phyloP scores from a whole-genome alignment of 1,140 invertebrate genomes.

The Pseudomyrmex sp. region DNA sequence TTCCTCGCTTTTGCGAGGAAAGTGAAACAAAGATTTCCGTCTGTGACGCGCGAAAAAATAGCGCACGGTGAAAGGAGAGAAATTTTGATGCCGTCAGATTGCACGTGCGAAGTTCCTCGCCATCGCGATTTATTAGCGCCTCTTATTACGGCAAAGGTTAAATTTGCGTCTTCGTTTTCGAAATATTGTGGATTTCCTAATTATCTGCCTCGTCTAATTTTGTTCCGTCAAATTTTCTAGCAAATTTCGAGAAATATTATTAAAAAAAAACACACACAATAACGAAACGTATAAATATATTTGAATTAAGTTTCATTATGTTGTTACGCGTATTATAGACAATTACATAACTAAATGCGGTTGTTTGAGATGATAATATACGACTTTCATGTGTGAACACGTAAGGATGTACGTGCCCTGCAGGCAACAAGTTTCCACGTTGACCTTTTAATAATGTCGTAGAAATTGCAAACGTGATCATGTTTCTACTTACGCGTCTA shows the following conservation, averaged over 20 bases:
- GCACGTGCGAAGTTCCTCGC: background rate
- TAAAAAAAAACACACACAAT: background rate
- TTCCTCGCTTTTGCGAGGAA: background rate
- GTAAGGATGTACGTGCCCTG: slow-evolving; percentile 18
- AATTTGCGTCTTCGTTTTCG: slow-evolving; percentile 19
- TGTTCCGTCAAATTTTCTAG: background rate
- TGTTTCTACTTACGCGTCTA: background rate
- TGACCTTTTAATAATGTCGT: slow-evolving; percentile 74
- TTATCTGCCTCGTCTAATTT: slow-evolving; percentile 1
- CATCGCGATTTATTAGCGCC: slow-evolving; percentile 21
- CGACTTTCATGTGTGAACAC: slow-evolving; percentile 57
- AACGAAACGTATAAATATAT: background rate
- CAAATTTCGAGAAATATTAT: background rate
- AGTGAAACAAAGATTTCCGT: background rate
- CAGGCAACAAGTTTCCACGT: slow-evolving; percentile 15
- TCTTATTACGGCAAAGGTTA: slow-evolving; percentile 44
- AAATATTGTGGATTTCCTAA: slow-evolving; percentile 20
- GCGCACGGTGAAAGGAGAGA: background rate
- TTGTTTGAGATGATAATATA: slow-evolving; percentile 30
- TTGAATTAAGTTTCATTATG: background rate
- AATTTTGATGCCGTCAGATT: slow-evolving; percentile 35
- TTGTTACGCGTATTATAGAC: background rate
- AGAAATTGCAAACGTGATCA: slow-evolving; percentile 49
- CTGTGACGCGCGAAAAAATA: background rate
- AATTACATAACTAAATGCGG: slow-evolving; percentile 43